A percentile compares a stretch with the other conserved stretches of the same genome.
phyloP scores from a whole-genome alignment of 2,888 invertebrate species.

The Eupithecia centaureata region DNA sequence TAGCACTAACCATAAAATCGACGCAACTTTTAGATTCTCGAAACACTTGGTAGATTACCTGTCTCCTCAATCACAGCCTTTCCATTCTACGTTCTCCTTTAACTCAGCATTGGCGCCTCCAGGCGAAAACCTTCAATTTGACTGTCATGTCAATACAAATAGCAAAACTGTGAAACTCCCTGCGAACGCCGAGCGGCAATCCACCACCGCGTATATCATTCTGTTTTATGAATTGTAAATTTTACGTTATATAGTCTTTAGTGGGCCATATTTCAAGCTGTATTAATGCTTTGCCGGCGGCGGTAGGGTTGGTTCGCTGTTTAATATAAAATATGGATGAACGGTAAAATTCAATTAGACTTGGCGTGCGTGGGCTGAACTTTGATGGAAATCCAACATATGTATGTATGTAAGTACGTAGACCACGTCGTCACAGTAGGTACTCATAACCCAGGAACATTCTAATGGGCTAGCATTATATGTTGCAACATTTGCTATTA shows the following conservation, averaged over 20 bases:
- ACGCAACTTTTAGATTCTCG: neutral
- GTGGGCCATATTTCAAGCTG: conserved; percentile 77
- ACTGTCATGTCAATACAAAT: conserved; percentile 42
- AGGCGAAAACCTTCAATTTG: conserved; percentile 37
- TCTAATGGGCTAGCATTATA: neutral
- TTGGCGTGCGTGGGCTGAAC: conserved; percentile 26
- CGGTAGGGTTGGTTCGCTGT: conserved; percentile 59
- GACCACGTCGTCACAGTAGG: too few species aligned
- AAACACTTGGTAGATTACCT: conserved; percentile 4
- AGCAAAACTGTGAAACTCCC: conserved; percentile 26
- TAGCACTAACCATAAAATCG: neutral
- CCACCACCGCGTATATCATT: conserved; percentile 73
- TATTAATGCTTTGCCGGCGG: conserved; percentile 68
- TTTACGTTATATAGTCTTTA: conserved; percentile 81
- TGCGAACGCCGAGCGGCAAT: conserved; percentile 46
- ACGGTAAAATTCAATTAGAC: conserved; percentile 33
- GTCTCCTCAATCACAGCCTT: conserved; percentile 4
- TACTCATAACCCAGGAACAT: neutral
- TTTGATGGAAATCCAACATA: conserved; percentile 17
- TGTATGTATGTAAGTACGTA: neutral
- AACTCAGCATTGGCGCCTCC: conserved; percentile 5
- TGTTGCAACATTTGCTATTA: neutral
- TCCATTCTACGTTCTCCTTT: conserved; percentile 5
- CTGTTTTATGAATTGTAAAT: conserved; percentile 83
- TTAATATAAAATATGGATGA: conserved; percentile 35